A percentile compares a stretch with the other conserved stretches of the same genome.
These are phyloP conservation scores for Pontoporia blainvillei DNA, from an alignment of 2,113 vertebrate genomes.

Conservation along the genomic window DNA sequence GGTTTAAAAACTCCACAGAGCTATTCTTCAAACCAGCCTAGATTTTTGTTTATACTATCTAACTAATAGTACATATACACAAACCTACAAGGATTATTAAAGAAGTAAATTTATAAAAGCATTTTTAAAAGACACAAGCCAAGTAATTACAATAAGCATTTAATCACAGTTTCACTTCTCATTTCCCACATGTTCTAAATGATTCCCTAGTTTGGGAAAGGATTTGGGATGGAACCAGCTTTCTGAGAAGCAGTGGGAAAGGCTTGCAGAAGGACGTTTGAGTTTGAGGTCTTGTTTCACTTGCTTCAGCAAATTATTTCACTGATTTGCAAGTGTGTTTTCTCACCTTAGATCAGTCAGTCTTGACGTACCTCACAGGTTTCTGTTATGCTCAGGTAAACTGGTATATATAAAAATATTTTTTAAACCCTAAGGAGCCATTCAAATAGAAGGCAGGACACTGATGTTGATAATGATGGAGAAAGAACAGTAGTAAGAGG, in stretches of 20 bases:
- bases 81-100: not conserved
- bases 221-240: not conserved
- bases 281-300: not conserved
- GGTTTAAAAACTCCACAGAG: not conserved
- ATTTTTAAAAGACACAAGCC: not conserved
- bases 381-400: not conserved
- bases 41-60: not conserved
- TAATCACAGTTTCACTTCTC: not conserved
- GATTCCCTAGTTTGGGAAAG: not conserved
- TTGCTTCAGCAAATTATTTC: not conserved
- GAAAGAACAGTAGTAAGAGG: not conserved
- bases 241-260: not conserved
- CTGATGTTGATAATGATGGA: not conserved
- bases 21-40: not conserved
- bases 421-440: not conserved
- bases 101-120: not conserved
- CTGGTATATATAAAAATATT: not conserved
- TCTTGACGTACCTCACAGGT: not conserved
- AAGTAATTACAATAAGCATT: not conserved
- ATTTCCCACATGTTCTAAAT: not conserved
- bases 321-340: not conserved
- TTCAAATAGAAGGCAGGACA: not conserved
- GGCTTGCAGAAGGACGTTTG: not conserved
- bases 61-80: not conserved
- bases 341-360: not conserved